A percentile compares a stretch with the other conserved stretches of the same genome.
Evolutionary conservation across 64 coral and sea anemone species (phyloP).

Genomic region (Montipora foliosa): DNA sequence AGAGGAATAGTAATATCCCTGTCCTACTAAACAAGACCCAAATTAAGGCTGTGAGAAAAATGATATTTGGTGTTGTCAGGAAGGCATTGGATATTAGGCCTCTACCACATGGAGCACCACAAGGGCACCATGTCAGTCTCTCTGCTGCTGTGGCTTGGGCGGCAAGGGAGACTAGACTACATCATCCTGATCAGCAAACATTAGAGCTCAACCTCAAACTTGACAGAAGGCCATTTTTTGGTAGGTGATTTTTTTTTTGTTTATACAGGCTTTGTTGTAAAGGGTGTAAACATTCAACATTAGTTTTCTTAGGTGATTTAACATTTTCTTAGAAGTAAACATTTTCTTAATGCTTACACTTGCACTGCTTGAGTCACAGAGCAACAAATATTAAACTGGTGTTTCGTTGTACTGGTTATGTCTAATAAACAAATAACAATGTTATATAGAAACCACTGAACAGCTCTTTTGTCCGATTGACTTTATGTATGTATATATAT

Average conservation of each 20-base stretch:
- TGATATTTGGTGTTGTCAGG: slow-evolving; percentile 64
- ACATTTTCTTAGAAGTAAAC: no score
- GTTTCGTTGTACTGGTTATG: no score
- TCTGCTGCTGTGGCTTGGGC: slow-evolving; percentile 30
- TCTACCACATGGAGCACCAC: slow-evolving; percentile 28
- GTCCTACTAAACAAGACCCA: slow-evolving; percentile 75
- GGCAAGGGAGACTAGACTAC: slow-evolving; percentile 39
- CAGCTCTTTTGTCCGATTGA: no score
- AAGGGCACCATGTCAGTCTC: slow-evolving; percentile 35
- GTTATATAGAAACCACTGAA: no score
- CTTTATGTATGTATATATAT: no score
- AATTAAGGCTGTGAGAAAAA: slow-evolving; percentile 65
- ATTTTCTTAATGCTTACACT: no score
- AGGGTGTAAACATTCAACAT: no score
- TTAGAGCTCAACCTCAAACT: neutral
- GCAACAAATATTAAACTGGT: no score
- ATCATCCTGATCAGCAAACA: neutral
- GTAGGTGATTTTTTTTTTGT: neutral
- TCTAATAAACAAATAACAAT: no score
- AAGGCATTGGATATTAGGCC: slow-evolving; percentile 48
- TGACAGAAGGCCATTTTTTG: slow-evolving; percentile 58
- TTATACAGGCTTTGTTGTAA: no score
- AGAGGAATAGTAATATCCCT: slow-evolving; percentile 54
- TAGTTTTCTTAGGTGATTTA: no score
- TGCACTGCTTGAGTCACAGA: no score